Base-by-base conservation (phyloP, 2,113 vertebrate species). In the Pollachius pollachius region DNA sequence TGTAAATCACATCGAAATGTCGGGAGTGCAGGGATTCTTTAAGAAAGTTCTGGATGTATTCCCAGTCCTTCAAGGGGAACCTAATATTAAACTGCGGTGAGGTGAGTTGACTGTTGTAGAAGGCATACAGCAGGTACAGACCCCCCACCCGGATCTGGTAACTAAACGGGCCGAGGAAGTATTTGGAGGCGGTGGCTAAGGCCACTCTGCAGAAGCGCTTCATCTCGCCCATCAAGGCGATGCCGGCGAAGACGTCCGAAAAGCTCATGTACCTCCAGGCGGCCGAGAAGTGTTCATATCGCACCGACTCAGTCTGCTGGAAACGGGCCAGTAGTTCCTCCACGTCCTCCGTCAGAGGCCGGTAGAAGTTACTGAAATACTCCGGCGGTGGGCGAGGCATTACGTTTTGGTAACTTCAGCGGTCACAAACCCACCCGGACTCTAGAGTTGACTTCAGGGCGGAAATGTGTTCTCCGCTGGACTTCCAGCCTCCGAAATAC, bases 101-200 rank as follows among this genome's bases (percentile, higher is more conserved):
- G n/a, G 90, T 90, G 1, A 90, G 88, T 12, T 99, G 97, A 0
- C 88, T 88, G 77, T 89, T 89, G 54, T 96, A 99, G 4, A 99
- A 88, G 1, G 89, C 94, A 7, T 95, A 97, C 4, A 99, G 81
- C 75, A 98, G 77, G 73, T 98, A 99, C 72, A 99, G 73, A n/a
- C 92, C 96, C 18, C 96, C 96, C 6, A 95, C 95, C 68, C 95
- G 84, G 41, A 99, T 95, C 85, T 98, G 96, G 88, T 95, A 99
- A 59, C 92, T 93, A 15, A 96, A 94, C 0, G 96, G 96, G 0
- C 96, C 96, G 57, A 98, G 77, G 81, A 97, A 94, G 83, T 94
- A 99, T 17, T 84, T 89, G 74, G 92, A 88, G 1, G 92, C 95
- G 15, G 94, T 82, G 52, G 92, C 86, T 23, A 99, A 77, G 0